Evolutionary conservation across 23 tunicate genomes (phyloP), one percentile per base, ranked within the genome.

Genomic region (Halocynthia roretzi): DNA sequence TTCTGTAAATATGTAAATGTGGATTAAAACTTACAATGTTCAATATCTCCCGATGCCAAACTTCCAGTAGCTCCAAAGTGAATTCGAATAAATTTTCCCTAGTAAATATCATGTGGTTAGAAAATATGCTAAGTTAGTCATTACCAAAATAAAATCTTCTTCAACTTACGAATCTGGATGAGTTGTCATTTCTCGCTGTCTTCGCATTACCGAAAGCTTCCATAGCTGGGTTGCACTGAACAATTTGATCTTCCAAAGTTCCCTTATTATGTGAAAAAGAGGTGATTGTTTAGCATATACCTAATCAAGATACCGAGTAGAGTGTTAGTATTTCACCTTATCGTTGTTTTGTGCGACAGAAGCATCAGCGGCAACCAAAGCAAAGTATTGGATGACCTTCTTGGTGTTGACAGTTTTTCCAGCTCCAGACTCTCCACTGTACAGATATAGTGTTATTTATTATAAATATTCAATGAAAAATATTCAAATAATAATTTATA

Each of bases 351-450:
- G 52, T 7, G 60, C 76, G 11, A 70, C 83, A 50, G 82, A 86
- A 6, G 89, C 93, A 50, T 93, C 62, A 52, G 99, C 99, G 55
- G 96, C 96, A 10, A 96, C 99, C 6, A 86, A 80, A 15, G 99
- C 99, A 77, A 96, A 96, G 61, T 90, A 96, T 69, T 96, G 99
- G 68, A 96, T 96, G 51, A 96, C 99, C 62, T 82, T 64, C 71
- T 96, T 96, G 49, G 99, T 96, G 86, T 96, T 96, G 56, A 96
- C 99, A 10, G 99, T 96, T 80, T 96, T 96, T 5, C 99, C 99
- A n/a, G 99, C 99, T 14, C 99, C 99, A 52, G 99, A 96, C 69
- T 96, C 99, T 31, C 99, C 99, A 64, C 98, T 92, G 85, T 11
- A 31, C 44, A 31, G 44, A 31, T 31, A 58, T 14, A 58, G 4